Base-by-base conservation (phyloP, 2,113 vertebrate species). In the Perca fluviatilis region DNA sequence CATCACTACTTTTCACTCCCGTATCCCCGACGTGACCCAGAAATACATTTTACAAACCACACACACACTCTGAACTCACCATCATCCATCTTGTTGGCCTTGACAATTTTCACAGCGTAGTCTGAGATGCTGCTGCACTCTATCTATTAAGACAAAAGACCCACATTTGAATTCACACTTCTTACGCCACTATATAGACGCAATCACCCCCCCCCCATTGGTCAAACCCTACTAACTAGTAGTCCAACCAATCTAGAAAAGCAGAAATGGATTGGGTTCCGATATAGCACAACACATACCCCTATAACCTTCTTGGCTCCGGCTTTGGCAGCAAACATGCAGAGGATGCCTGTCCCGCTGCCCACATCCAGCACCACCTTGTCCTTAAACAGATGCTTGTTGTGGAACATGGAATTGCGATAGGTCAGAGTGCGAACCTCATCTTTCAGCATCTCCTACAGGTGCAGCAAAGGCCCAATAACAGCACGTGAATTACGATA, bases 91-190 rank as follows among this genome's bases (percentile, higher is more conserved):
- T 98, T 98, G 93, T 98, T 98, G 74, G 97, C 97, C 92, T 98
- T 98, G 65, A 98, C 96, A 0, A 98, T 98, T 94, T 98, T 98
- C 86, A 97, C 96, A 1, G 97, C 97, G 5, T 98, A 98, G 91
- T 98, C 97, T 1, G 97, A 98, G 86, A 98, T 98, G 84, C 97
- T 98, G 90, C 97, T 98, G 92, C 97, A 98, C 86, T 98, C 97
- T 2, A 98, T 98, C 97, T 98, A 70, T 43, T 4, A 11, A 68
- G 51, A 69, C 36, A 85, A 76, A 76, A 62, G 21, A 33, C 57
- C 6, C 43, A 50, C 4, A 56, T 16, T 33, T 67, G 0, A 61
- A 57, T 46, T 49, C 13, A 50, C 15, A 1, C 3, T 23, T n/a
- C 16, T 51, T 13, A 25, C 7, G 15, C 11, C 19, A 18, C 12